Conservation (phyloP, 1,140 invertebrate species). For the Triops cancriformis region DNA sequence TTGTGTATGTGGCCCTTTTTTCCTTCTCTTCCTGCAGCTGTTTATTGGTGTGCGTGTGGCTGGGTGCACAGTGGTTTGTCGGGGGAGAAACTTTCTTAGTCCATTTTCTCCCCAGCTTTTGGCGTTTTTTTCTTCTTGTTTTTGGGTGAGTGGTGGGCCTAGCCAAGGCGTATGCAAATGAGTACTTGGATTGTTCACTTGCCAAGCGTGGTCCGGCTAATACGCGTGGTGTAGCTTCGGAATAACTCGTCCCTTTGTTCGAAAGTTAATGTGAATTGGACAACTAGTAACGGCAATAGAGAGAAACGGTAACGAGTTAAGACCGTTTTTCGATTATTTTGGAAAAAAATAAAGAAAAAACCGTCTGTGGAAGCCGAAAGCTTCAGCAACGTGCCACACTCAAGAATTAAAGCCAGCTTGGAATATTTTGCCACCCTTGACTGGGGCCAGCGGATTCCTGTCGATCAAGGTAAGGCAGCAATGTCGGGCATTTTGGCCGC, state of each 20-base stretch:
- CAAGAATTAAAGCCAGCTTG: not conserved
- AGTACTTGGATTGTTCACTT: not conserved
- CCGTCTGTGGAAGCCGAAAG: not conserved
- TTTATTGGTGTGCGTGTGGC: conserved; percentile 3
- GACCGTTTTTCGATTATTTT: too few relatives aligned
- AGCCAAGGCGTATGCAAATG: not conserved
- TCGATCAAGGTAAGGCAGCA: not conserved
- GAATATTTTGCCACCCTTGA: not conserved
- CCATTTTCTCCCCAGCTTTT: not conserved
- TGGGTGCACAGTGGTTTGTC: not conserved
- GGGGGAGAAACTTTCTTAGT: not conserved
- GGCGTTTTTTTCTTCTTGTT: not conserved
- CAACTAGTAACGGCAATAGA: too few relatives aligned
- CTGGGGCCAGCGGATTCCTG: not conserved
- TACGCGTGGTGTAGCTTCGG: not conserved
- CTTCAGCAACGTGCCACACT: not conserved
- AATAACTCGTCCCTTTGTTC: not conserved
- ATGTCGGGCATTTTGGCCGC: not conserved
- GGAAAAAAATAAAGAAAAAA: too few relatives aligned
- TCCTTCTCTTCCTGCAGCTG: not conserved
- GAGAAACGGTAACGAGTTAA: too few relatives aligned
- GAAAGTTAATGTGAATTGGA: too few relatives aligned
- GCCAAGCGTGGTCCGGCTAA: not conserved
- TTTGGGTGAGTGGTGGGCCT: not conserved
- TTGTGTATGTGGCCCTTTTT: not conserved